Conservation (phyloP, 2,888 invertebrate genomes). For the Steinernema hermaphroditum region DNA sequence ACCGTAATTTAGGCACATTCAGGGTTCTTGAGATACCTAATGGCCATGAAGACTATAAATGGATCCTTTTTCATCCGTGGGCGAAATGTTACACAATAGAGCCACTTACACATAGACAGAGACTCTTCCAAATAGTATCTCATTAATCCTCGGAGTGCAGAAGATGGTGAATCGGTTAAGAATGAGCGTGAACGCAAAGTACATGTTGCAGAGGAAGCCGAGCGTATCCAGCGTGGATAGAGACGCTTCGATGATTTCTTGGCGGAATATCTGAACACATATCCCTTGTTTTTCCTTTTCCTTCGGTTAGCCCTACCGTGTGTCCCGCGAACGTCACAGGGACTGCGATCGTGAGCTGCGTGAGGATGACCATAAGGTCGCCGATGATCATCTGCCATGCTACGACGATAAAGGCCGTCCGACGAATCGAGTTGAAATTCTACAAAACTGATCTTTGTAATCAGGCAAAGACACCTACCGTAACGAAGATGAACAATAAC, state of each 20-base stretch:
- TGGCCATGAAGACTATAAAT: no score
- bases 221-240: not conserved
- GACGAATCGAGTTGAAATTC: not conserved
- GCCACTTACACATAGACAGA: conserved; percentile 14
- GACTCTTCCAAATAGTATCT: not conserved
- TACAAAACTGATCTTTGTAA: not conserved
- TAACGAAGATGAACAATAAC: not conserved
- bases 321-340: not conserved
- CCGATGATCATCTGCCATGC: conserved; percentile 7
- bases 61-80: no score
- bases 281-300: no score
- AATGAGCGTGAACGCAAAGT: conserved; percentile 12
- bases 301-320: not conserved
- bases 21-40: no score
- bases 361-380: not conserved
- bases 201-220: conserved; percentile 17
- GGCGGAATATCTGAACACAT: not conserved
- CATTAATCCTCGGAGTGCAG: not conserved
- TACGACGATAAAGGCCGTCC: conserved; percentile 4
- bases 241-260: not conserved
- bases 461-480: not conserved
- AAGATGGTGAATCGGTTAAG: conserved; percentile 16
- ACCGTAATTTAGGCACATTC: no score
- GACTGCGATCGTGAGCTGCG: not conserved
- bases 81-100: no score